phyloP scores from a whole-genome alignment of 2,113 vertebrate genomes.

The Pomatostomus ruficeps region DNA sequence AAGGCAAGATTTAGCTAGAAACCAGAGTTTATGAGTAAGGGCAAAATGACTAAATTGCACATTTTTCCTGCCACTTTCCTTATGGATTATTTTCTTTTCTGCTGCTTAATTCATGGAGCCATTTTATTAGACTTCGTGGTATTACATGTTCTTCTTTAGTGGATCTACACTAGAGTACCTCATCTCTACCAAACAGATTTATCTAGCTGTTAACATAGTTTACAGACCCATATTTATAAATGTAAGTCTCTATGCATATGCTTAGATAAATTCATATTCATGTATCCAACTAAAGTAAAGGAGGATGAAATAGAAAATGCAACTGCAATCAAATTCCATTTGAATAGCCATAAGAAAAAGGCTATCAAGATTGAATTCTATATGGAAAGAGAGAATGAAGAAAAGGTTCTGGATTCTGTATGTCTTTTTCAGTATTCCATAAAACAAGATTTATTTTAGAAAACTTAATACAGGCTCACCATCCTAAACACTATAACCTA shows the following conservation, averaged over 20 bases:
- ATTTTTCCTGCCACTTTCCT: background rate
- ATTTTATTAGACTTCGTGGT: background rate
- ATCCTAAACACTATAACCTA: background rate
- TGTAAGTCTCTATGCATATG: rapidly evolving
- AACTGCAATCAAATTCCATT: background rate
- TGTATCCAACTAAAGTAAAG: background rate
- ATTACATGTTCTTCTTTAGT: background rate
- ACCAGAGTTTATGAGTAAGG: background rate
- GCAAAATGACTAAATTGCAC: background rate
- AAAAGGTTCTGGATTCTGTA: background rate
- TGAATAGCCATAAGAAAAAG: background rate
- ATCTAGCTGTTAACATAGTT: background rate
- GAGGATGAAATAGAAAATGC: background rate
- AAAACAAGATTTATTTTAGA: background rate
- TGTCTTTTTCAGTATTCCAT: background rate
- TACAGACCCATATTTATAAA: background rate
- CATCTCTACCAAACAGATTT: background rate
- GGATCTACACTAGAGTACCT: rapidly evolving
- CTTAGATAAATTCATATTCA: background rate
- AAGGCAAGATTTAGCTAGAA: background rate
- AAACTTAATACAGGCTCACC: background rate
- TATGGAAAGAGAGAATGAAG: background rate
- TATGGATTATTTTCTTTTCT: background rate
- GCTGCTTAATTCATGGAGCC: background rate
- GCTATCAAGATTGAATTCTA: background rate